These are phyloP conservation scores for Cantharis flavilabris DNA, from an alignment of 2,888 invertebrate genomes.

Conservation along the genomic window DNA sequence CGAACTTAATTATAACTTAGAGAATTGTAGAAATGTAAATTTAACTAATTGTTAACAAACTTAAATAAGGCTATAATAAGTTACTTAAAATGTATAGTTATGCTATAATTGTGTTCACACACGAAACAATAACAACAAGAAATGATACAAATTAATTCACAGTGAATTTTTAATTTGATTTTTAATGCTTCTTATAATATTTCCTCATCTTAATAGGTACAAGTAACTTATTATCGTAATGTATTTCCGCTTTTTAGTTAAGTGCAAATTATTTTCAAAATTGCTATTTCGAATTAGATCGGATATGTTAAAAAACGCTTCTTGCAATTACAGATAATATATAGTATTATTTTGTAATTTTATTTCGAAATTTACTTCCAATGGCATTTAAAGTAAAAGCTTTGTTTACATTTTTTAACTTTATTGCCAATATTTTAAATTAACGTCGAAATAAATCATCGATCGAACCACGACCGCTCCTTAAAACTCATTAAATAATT, in stretches of 20 bases:
- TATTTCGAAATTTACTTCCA: background rate
- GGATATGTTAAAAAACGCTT: background rate
- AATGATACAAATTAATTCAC: constrained; percentile 40
- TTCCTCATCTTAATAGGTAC: background rate
- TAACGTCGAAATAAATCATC: too few relatives aligned
- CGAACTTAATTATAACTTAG: constrained; percentile 28
- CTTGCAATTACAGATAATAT: background rate
- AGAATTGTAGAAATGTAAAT: constrained; percentile 42
- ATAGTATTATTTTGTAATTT: background rate
- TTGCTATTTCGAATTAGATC: background rate
- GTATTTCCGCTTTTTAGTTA: background rate
- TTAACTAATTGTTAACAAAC: constrained; percentile 39
- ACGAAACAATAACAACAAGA: constrained; percentile 29
- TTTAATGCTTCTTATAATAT: background rate
- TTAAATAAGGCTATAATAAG: constrained; percentile 35
- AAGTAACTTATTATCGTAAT: background rate
- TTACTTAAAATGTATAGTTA: constrained; percentile 26
- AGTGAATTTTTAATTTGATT: background rate
- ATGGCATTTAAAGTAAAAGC: background rate
- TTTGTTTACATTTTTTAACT: too few relatives aligned
- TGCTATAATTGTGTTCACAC: constrained; percentile 28
- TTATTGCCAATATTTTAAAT: too few relatives aligned
- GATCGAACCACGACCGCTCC: too few relatives aligned
- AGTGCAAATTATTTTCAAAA: background rate
- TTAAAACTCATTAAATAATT: too few relatives aligned